Evolutionary conservation across 1,140 invertebrate genomes (phyloP).

Genomic region (Drosophila ananassae): DNA sequence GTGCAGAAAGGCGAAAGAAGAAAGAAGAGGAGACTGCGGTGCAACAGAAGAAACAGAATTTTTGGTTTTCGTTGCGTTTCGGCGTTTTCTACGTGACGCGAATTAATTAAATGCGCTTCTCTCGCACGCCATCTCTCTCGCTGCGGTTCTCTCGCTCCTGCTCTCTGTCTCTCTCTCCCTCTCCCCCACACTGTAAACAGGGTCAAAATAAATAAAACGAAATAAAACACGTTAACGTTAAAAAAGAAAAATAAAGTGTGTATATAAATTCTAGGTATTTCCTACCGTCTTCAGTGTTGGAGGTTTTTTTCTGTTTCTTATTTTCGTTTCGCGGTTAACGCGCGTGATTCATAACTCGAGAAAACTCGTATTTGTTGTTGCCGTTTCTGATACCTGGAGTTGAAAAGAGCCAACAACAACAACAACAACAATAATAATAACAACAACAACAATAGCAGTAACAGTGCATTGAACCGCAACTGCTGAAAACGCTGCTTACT

Average conservation of each 20-base stretch:
- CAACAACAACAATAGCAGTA: constrained; percentile 18
- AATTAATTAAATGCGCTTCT: constrained; percentile 63
- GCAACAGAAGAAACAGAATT: constrained; percentile 18
- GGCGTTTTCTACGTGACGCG: constrained; percentile 64
- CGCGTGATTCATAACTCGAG: constrained; percentile 71
- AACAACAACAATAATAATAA: constrained; percentile 12
- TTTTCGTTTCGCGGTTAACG: constrained; percentile 61
- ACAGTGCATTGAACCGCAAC: constrained; percentile 67
- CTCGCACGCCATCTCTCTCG: constrained; percentile 10
- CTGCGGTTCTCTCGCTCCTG: constrained; percentile 8
- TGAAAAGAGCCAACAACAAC: constrained; percentile 10
- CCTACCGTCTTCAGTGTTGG: constrained; percentile 29
- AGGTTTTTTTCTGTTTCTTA: constrained; percentile 17
- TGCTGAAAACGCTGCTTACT: constrained; percentile 50
- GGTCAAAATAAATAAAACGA: constrained; percentile 73
- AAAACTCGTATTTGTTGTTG: constrained; percentile 37
- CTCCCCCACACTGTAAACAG: constrained; percentile 59
- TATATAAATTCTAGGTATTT: constrained; percentile 68
- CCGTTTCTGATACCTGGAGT: constrained; percentile 9
- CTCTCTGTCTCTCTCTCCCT: constrained; percentile 27
- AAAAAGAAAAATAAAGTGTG: constrained; percentile 27
- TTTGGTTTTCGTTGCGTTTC: constrained; percentile 22
- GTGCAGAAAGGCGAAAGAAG: constrained; percentile 8
- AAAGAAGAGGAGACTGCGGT: constrained; percentile 23
- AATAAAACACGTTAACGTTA: constrained; percentile 44